phyloP scores from a whole-genome alignment of 2,113 vertebrate genomes.

The Arothron firmamentum region DNA sequence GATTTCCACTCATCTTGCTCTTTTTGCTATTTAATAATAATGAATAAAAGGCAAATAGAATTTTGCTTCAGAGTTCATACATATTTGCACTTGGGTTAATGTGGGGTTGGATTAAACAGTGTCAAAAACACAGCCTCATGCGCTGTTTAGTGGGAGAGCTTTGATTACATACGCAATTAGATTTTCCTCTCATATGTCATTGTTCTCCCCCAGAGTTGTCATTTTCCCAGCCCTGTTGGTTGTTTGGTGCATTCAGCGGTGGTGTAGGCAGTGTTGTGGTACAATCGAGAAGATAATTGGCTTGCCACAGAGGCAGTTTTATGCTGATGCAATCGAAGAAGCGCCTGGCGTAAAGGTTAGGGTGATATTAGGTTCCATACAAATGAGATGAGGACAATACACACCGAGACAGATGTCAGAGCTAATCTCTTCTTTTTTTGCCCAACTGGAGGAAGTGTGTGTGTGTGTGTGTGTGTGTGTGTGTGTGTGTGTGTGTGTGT shows the following conservation, averaged over 20 bases:
- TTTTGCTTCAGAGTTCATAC: not conserved
- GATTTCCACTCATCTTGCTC: not conserved
- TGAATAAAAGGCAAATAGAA: not conserved
- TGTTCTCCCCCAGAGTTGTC: constrained; percentile 23
- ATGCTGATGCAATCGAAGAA: constrained; percentile 64
- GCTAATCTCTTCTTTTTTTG: constrained; percentile 45
- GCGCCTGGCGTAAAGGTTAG: constrained; percentile 57
- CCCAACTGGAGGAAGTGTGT: constrained; percentile 13
- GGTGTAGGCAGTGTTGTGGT: constrained; percentile 33
- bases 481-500: not conserved
- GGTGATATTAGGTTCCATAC: constrained; percentile 58
- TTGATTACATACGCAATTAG: constrained; percentile 3
- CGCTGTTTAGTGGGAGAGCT: not conserved
- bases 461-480: constrained; percentile 1
- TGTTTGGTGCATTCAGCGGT: constrained; percentile 14
- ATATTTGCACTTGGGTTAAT: not conserved
- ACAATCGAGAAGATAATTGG: constrained; percentile 63
- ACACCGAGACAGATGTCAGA: constrained; percentile 54
- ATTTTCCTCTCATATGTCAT: constrained; percentile 25
- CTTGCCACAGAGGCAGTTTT: constrained; percentile 61
- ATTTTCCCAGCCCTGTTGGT: constrained; percentile 17
- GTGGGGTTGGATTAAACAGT: constrained; percentile 12
- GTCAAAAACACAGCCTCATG: not conserved
- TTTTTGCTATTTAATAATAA: not conserved
- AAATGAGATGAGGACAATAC: constrained; percentile 58